phyloP scores from a whole-genome alignment of 2,888 invertebrate species.

The Ophion costatus region DNA sequence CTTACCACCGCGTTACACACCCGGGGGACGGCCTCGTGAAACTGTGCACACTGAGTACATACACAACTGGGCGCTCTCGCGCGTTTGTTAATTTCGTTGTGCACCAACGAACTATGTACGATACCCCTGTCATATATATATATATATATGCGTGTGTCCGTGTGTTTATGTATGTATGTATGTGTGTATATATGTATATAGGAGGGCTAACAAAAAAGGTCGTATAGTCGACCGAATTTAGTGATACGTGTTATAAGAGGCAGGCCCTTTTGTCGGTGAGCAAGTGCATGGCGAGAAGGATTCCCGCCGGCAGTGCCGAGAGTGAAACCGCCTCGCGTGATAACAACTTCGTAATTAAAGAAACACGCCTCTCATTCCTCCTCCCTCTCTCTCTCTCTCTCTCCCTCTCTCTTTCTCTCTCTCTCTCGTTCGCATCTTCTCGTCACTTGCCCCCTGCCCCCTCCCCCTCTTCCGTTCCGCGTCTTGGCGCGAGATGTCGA shows the following conservation, averaged over 20 bases:
- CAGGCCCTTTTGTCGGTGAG: slow-evolving; percentile 13
- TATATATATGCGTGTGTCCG: too few species aligned
- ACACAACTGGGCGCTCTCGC: slow-evolving; percentile 45
- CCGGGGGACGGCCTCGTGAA: slow-evolving; percentile 53
- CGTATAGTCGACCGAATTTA: neutral
- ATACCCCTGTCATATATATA: slow-evolving; percentile 8
- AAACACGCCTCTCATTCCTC: slow-evolving; percentile 62
- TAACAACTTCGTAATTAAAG: slow-evolving; percentile 80
- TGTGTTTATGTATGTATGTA: too few species aligned
- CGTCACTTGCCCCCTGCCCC: too few species aligned
- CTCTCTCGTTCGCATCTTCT: neutral
- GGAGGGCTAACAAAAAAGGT: slow-evolving; percentile 4
- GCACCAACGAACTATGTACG: slow-evolving; percentile 33
- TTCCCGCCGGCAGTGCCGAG: slow-evolving; percentile 59
- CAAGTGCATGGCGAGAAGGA: slow-evolving; percentile 22
- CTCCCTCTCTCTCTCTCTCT: slow-evolving; percentile 17
- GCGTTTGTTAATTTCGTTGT: slow-evolving; percentile 74
- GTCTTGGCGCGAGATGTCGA: slow-evolving; percentile 25
- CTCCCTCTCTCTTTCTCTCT: neutral
- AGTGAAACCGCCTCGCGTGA: slow-evolving; percentile 67
- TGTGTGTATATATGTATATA: too few species aligned
- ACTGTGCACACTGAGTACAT: neutral
- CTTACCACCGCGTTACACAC: slow-evolving; percentile 73
- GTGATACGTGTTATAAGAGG: neutral
- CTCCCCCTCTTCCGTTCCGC: neutral